phyloP scores from a whole-genome alignment of 2,797 vertebrate genomes.

The Champsocephalus gunnari region DNA sequence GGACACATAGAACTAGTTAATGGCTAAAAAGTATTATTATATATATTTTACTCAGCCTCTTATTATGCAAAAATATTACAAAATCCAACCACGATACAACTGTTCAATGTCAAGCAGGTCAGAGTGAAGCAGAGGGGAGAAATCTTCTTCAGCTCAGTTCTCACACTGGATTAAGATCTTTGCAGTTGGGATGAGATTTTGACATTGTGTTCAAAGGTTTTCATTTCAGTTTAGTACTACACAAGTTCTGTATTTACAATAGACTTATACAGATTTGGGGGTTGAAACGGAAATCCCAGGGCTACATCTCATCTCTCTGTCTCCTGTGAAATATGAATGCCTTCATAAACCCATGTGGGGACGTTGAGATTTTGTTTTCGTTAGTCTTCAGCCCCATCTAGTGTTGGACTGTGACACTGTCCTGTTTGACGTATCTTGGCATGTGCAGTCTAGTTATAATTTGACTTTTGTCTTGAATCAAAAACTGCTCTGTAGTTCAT shows the following conservation, averaged over 20 bases:
- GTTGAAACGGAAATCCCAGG: conserved; percentile 18
- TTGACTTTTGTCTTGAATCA: neutral
- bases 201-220: conserved; percentile 12
- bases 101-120: conserved; percentile 70
- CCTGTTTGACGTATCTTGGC: neutral
- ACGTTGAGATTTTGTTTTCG: conserved; percentile 16
- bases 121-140: conserved; percentile 52
- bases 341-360: neutral
- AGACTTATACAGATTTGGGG: conserved; percentile 10
- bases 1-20: conserved; percentile 53
- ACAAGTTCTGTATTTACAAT: conserved; percentile 28
- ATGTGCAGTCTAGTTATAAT: neutral
- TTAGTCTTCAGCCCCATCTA: conserved; percentile 75
- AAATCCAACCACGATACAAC: conserved; percentile 53
- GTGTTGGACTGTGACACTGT: conserved; percentile 51
- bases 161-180: conserved; percentile 64
- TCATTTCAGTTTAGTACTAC: neutral
- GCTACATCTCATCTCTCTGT: conserved; percentile 4
- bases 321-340: conserved; percentile 8
- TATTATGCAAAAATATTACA: conserved; percentile 36
- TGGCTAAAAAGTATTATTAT: conserved; percentile 51
- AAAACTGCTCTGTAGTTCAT: neutral
- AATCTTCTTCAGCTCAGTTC: conserved; percentile 63
- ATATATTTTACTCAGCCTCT: conserved; percentile 35
- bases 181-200: conserved; percentile 11